phyloP scores from a whole-genome alignment of 1,140 invertebrate species.

The Leucophenga varia region DNA sequence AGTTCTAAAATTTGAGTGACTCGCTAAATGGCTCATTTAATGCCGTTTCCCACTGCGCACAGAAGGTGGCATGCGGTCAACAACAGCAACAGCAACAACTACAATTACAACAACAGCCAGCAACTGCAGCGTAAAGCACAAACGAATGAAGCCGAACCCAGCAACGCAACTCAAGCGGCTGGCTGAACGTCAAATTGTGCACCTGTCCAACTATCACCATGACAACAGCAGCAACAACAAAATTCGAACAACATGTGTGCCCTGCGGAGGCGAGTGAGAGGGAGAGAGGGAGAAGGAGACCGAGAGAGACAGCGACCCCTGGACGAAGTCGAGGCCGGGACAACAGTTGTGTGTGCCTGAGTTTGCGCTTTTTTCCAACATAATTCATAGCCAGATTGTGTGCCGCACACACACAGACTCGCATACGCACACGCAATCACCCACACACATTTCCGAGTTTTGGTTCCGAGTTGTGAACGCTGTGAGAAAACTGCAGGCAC shows the following conservation, averaged over 20 bases:
- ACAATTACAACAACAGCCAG: too few relatives aligned
- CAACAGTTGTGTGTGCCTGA: constrained; percentile 41
- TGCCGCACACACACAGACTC: constrained; percentile 7
- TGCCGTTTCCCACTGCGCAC: constrained; percentile 44
- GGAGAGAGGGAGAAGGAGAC: background rate
- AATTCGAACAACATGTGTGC: constrained; percentile 46
- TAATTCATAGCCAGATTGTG: too few relatives aligned
- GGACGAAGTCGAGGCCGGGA: constrained; percentile 11
- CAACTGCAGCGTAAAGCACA: constrained; percentile 40
- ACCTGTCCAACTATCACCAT: constrained; percentile 52
- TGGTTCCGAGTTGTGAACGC: constrained; percentile 26
- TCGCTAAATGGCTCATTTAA: constrained; percentile 53
- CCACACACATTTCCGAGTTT: constrained; percentile 39
- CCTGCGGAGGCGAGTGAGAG: constrained; percentile 4
- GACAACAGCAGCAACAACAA: constrained; percentile 38
- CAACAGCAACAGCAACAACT: constrained; percentile 15
- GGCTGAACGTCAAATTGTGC: constrained; percentile 47
- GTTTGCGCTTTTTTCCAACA: constrained; percentile 23
- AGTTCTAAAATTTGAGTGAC: constrained; percentile 32
- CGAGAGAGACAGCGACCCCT: constrained; percentile 18
- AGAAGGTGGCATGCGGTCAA: constrained; percentile 46
- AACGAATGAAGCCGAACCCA: constrained; percentile 36
- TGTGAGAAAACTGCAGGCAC: constrained; percentile 43
- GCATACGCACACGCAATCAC: constrained; percentile 24
- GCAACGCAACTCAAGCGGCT: constrained; percentile 35